Evolutionary conservation across 2,797 vertebrate species (phyloP).

Genomic region (Sphenodon punctatus): DNA sequence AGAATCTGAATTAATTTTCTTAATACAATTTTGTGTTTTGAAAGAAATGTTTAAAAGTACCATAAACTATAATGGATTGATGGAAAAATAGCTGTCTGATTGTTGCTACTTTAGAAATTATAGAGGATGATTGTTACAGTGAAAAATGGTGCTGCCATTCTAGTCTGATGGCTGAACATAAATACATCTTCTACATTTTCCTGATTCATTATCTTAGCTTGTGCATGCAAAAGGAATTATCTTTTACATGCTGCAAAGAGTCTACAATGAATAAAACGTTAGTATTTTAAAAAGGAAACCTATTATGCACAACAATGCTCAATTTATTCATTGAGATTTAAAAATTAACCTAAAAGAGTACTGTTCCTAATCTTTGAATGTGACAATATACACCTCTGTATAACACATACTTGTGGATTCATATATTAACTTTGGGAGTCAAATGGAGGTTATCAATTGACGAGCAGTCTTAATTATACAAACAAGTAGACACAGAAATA

Average conservation of each 20-base stretch:
- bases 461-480: too few relatives aligned
- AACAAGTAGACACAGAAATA: too few relatives aligned
- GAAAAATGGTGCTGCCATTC: background rate
- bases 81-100: background rate
- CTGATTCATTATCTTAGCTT: background rate
- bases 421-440: too few relatives aligned
- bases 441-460: too few relatives aligned
- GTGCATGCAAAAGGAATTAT: accelerated
- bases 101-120: background rate
- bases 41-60: background rate
- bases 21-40: background rate
- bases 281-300: background rate
- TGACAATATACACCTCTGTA: accelerated
- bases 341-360: background rate
- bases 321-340: background rate
- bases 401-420: background rate
- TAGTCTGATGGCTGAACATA: background rate
- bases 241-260: background rate
- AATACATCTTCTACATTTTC: too few relatives aligned
- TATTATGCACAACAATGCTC: background rate
- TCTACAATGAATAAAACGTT: background rate
- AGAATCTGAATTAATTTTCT: slow-evolving; percentile 4
- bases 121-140: background rate
- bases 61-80: background rate
- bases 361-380: background rate